phyloP scores from a whole-genome alignment of 2,888 invertebrate genomes.

The Patella pellucida region DNA sequence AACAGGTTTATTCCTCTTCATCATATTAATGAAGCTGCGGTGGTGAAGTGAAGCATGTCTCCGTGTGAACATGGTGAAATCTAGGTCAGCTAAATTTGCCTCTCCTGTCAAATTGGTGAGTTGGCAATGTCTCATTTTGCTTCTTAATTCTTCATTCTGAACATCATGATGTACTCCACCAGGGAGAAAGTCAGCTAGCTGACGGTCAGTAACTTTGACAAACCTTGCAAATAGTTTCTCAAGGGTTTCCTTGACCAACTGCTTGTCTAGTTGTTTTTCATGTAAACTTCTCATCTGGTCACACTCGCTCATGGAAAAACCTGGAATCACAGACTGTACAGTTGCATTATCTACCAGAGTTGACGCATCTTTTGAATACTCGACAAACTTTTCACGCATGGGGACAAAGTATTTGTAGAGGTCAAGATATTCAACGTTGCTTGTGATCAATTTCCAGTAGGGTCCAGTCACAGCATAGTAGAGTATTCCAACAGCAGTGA shows the following conservation, averaged over 20 bases:
- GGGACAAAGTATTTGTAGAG: not conserved
- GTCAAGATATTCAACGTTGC: conserved; percentile 15
- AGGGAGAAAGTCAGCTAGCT: conserved; percentile 18
- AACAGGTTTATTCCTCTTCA: conserved; percentile 20
- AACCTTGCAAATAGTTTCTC: not conserved
- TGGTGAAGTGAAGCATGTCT: conserved; percentile 15
- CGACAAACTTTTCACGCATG: too few relatives aligned
- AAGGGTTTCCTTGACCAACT: not conserved
- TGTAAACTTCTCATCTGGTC: too few relatives aligned
- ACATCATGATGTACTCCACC: conserved; percentile 11
- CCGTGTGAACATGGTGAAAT: conserved; percentile 19
- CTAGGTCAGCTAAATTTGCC: conserved; percentile 17
- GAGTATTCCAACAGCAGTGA: conserved; percentile 15
- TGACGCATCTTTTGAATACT: too few relatives aligned
- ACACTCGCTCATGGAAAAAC: too few relatives aligned
- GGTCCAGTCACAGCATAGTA: not conserved
- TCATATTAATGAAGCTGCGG: conserved; percentile 12
- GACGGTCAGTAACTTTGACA: not conserved
- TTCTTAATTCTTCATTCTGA: not conserved
- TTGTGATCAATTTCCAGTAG: conserved; percentile 17
- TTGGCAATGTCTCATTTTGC: conserved; percentile 2
- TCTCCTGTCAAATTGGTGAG: conserved; percentile 17
- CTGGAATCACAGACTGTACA: too few relatives aligned
- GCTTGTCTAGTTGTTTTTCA: too few relatives aligned
- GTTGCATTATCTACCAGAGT: too few relatives aligned